Percentiles rank a stretch among this genome's conserved stretches.
Conservation (phyloP, 1,140 invertebrate genomes). For the Aphidius ervi region DNA sequence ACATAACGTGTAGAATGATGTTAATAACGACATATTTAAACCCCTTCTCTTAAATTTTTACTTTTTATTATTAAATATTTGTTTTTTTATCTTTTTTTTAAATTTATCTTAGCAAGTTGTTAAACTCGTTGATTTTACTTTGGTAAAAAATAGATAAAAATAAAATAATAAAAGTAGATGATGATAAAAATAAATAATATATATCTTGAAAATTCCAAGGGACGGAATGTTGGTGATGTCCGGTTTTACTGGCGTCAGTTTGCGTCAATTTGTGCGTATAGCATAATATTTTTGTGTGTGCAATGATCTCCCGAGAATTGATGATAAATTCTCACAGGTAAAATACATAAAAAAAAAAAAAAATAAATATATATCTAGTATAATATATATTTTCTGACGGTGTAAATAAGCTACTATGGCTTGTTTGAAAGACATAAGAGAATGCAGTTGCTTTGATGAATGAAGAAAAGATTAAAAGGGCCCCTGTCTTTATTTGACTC, state of each 20-base stretch:
- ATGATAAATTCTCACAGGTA: slow-evolving; percentile 4
- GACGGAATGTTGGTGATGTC: slow-evolving; percentile 14
- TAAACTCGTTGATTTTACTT: too few species aligned
- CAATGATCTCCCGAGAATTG: not conserved
- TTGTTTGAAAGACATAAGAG: slow-evolving; percentile 10
- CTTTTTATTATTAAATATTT: too few species aligned
- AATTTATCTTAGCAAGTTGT: too few species aligned
- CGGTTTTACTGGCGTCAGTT: slow-evolving; percentile 10
- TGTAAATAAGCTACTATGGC: slow-evolving; percentile 9
- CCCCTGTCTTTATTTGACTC: not conserved
- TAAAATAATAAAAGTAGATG: not conserved
- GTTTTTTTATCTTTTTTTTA: too few species aligned
- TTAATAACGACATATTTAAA: too few species aligned
- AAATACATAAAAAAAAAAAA: not conserved
- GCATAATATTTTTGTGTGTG: slow-evolving; percentile 2
- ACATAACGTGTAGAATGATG: too few species aligned
- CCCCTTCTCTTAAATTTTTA: too few species aligned
- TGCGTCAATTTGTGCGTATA: too few species aligned
- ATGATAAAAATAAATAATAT: slow-evolving; percentile 10
- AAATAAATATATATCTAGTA: slow-evolving; percentile 11
- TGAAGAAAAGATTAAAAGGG: slow-evolving; percentile 34
- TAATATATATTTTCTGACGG: not conserved
- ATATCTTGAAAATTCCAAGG: slow-evolving; percentile 17
- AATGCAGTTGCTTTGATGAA: slow-evolving; percentile 39
- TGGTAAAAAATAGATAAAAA: not conserved